Conservation (phyloP, 2,797 vertebrate species). For the Acridotheres tristis region DNA sequence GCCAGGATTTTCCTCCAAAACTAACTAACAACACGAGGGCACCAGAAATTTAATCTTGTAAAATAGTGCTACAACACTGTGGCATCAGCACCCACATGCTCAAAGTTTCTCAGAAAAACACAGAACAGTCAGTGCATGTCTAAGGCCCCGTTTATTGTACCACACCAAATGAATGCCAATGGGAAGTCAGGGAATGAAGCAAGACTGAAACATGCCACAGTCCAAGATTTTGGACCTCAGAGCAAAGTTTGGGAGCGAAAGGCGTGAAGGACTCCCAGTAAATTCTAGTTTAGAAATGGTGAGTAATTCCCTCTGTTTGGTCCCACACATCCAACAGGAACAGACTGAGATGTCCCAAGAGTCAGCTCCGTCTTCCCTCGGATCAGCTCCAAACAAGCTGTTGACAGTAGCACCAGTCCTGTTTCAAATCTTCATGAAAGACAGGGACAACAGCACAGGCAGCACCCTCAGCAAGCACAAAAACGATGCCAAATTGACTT, state of each 20-base stretch:
- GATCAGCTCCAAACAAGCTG: conserved; percentile 2
- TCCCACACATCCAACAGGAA: neutral
- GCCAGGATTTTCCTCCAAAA: neutral
- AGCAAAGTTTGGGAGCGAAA: neutral
- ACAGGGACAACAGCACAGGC: neutral
- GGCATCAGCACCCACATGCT: neutral
- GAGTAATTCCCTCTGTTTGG: neutral
- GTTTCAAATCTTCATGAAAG: neutral
- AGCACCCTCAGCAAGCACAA: neutral
- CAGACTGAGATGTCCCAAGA: neutral
- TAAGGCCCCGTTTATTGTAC: neutral
- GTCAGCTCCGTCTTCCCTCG: neutral
- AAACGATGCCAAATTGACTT: rapidly evolving
- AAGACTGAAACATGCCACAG: neutral
- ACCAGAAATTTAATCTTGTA: neutral
- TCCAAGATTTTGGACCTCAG: neutral
- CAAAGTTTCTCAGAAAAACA: neutral
- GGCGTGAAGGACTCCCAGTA: neutral
- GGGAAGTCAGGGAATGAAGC: neutral
- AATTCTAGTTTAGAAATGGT: neutral
- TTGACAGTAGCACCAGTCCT: neutral
- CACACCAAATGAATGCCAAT: neutral
- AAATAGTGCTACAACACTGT: neutral
- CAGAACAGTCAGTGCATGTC: neutral
- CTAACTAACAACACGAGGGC: neutral